Evolutionary conservation across 37 sponge, comb jelly and placozoan genomes (phyloP), one percentile per base, ranked within the genome.

Genomic region (Diacarnus erythraeanus): DNA sequence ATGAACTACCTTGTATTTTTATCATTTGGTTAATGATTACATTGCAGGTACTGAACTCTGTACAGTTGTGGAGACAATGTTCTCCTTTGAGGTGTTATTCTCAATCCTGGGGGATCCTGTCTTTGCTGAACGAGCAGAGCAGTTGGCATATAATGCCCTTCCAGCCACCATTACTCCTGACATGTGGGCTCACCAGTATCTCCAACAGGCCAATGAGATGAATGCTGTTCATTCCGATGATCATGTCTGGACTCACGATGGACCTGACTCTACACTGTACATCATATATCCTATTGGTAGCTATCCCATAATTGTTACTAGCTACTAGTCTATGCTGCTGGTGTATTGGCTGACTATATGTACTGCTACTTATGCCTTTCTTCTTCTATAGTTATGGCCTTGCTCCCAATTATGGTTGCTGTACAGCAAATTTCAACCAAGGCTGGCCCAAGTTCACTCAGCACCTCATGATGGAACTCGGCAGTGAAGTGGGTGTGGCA

Each of bases 141-240:
- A 78, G 84, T 36, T 91, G 20, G 77, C 75, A 42, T 91, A 86
- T 76, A 91, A 91, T 74, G 87, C 92, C 23, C 80, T 91, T 2
- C 92, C 92, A 1, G 92, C 92, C 42, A 91, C 92, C 61, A 44
- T 91, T 69, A 91, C 92, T 2, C 42, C 87, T 3, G 87, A 91
- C 83, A 91, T 91, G 92, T 91, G 92, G 92, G 92, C 92, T 23
- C 92, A 91, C 79, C 92, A 91, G 78, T 91, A 91, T 44, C 80
- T 91, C 3, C 92, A 91, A 54, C 87, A 91, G 81, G 47, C 26
- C 59, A 91, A 91, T 47, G 84, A 86, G 59, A 84, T 84, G 76
- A 91, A 86, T 76, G 87, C 87, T 30, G 74, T 82, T 0, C 80
- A 72, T 31, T 64, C 64, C 0, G 64, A 61, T 26, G 77, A 86